Evolutionary conservation across 2,113 vertebrate genomes (phyloP), one percentile per base, ranked within the genome.

Genomic region (Passer domesticus): DNA sequence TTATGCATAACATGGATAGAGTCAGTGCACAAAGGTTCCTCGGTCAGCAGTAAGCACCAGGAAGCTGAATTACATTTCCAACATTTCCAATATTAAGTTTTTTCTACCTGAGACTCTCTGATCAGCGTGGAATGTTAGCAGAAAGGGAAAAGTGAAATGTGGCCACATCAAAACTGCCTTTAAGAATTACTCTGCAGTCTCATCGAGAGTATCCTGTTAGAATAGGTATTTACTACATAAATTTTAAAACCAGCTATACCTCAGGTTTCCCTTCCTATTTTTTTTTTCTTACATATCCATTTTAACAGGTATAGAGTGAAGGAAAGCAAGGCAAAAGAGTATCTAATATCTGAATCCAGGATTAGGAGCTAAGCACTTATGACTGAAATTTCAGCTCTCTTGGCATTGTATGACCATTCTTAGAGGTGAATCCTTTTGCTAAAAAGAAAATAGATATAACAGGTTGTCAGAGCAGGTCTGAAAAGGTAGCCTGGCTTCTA

Each of bases 21-120:
- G 28, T 43, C 49, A 84, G 75, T 89, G 82, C 18, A 43, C 44
- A 63, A 84, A 94, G 30, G 33, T 87, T 77, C n/a, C 14, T 41
- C 74, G 55, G 63, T 80, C 62, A 93, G 20, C 69, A 89, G n/a
- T 30, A 85, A 82, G 23, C 19, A 94, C 43, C 55, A 70, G 18
- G 13, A 35, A 79, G 27, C 9, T 79, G 78, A 87, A 83, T 64
- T 70, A 18, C 10, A 56, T 22, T 83, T 83, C 49, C 1, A 0
- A 18, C 10, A 56, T 22, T 83, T 83, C 49, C 1, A 0, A 1
- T 67, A 41, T 66, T 69, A 64, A 77, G n/a, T 20, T 56, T 90
- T 85, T 66, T 72, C n/a, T 58, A 9, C 66, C 11, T 64, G 47
- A 88, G 24, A 43, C 20, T 41, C 5, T 74, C 33, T 16, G 21